Base-by-base conservation (phyloP, 2,113 vertebrate species). In the Actinemys pallida region DNA sequence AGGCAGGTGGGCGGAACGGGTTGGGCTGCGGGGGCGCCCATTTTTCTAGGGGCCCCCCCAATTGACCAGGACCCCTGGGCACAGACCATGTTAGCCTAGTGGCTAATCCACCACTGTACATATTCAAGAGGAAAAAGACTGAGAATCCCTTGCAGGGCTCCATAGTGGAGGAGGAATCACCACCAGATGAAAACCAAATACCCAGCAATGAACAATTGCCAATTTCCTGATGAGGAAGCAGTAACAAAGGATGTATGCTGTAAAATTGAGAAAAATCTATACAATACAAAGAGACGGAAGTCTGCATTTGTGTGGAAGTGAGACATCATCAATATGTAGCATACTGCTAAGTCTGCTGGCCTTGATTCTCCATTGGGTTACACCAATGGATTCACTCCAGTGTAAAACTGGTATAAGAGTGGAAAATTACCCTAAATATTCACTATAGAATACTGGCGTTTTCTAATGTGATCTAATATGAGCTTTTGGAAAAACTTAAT, bases 271-370 rank as follows among this genome's bases (percentile, higher is more conserved):
- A 88, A 95, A 56, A 45, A 1, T 45, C 2, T 25, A 6, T 53
- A 2, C 24, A 25, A 79, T 91, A 45, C 17, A 80, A 94, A 4
- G 6, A 81, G n/a, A 75, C 3, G 10, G 72, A 13, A 35, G 13
- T 47, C 13, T 65, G 54, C 0, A 0, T 84, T 50, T 45, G 11
- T 10, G n/a, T 0, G 0, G 80, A 94, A 84, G 84, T 86, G 10
- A 13, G 16, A 89, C 12, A 17, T 25, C 93, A 91, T 90, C 90
- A 86, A 80, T 86, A 25, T 69, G 25, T 17, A 84, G n/a, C 16
- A 78, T 11, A 31, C 94, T 89, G 52, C 83, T 25, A 84, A 22
- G 47, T 88, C 89, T 25, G 56, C 88, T 54, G 65, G 29, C 88
- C 31, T 42, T 93, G 10, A 20, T 84, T 88, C 6, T 89, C 1